Base-by-base conservation (phyloP, 2,113 vertebrate species). In the Cyprinus carpio region DNA sequence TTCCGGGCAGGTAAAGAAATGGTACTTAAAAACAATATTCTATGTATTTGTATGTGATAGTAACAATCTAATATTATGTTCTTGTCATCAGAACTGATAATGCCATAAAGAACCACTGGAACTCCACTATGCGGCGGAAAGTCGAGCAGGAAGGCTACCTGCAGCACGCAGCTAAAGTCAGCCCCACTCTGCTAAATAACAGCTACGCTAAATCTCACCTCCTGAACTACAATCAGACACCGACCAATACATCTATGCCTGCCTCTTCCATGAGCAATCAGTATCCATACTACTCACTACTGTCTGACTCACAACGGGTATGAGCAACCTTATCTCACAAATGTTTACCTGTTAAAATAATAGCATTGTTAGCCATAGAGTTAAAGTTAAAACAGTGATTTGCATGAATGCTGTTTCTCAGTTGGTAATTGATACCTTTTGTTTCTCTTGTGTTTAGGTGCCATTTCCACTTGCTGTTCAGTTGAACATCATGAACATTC, bases 41-140 rank as follows among this genome's bases (percentile, higher is more conserved):
- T 65, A 4, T 31, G 25, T 25, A 34, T 69, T 15, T 29, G 18
- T 12, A 11, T 71, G 43, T 25, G 67, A 51, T 23, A 16, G 10
- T 15, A 6, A 37, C 7, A 11, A 3, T 75, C 60, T 56, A 51
- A 29, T 18, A 31, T 20, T 6, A 40, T 64, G 18, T 81, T 72
- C 92, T 92, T 89, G 82, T 92, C 75, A 75, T 37, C 92, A 99
- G 98, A 93, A 99, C 98, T 82, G 98, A 99, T 95, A 99, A 99
- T 65, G 98, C 98, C 87, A 99, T 99, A 91, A 99, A 99, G 95
- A 99, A 99, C 94, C 98, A 99, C 94, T 99, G 98, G 98, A 99
- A 99, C 95, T 99, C 98, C 90, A 99, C 98, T 69, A 99, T 99
- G 98, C 95, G 98, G 88, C 95, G 98, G 4, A 99, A 99, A 92